Evolutionary conservation across 2,113 vertebrate genomes (phyloP).

Genomic region (Physeter macrocephalus): DNA sequence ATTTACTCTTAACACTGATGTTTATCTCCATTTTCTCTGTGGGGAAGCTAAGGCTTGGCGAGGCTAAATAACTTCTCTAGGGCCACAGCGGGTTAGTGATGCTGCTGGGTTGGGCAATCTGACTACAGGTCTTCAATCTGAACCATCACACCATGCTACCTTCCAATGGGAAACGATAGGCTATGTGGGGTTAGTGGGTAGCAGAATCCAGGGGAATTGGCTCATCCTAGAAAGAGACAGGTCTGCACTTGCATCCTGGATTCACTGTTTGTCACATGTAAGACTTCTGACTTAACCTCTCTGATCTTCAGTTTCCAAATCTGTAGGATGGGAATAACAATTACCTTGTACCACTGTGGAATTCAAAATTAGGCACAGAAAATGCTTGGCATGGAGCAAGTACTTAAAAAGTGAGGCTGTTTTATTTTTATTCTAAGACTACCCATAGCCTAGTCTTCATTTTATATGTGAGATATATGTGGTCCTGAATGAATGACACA

Average conservation of each 20-base stretch:
- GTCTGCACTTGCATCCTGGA: background rate
- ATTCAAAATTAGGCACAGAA: background rate
- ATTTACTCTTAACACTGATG: background rate
- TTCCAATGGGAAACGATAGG: background rate
- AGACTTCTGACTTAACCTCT: background rate
- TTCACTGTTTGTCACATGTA: background rate
- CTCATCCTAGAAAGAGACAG: background rate
- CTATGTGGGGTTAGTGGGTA: background rate
- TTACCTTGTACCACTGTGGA: background rate
- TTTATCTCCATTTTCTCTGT: background rate
- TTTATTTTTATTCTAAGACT: background rate
- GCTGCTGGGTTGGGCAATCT: background rate
- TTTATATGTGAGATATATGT: background rate
- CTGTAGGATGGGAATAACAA: background rate
- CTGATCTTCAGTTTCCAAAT: background rate
- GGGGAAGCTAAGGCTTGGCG: background rate
- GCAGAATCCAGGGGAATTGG: background rate
- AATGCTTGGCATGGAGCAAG: background rate
- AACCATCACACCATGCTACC: background rate
- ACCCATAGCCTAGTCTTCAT: background rate
- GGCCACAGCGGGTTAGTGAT: background rate
- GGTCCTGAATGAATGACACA: background rate
- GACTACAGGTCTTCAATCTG: background rate
- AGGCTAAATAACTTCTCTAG: background rate
- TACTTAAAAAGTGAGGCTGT: background rate